These are phyloP conservation scores for Ormyrus nitidulus DNA, from an alignment of 2,888 invertebrate genomes.

Conservation along the genomic window DNA sequence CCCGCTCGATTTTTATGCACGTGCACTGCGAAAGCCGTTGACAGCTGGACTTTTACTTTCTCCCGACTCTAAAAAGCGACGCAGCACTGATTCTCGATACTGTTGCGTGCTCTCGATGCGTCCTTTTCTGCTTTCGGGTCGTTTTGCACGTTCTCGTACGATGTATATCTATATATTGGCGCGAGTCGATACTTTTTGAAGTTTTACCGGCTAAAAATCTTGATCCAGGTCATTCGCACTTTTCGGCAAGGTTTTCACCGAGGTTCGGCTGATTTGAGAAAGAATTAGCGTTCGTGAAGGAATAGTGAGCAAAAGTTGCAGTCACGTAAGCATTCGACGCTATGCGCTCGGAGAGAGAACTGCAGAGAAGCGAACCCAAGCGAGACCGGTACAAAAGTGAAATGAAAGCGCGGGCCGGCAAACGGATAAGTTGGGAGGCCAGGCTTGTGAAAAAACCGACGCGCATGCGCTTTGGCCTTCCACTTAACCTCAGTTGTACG, in stretches of 20 bases:
- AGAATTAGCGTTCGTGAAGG: no score
- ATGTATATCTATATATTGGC: no score
- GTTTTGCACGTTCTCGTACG: not conserved
- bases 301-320: no score
- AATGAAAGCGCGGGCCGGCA: slow-evolving; percentile 22
- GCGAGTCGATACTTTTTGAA: no score
- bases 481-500: not conserved
- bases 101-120: not conserved
- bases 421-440: not conserved
- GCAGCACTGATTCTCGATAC: not conserved
- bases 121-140: not conserved
- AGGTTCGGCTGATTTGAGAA: no score
- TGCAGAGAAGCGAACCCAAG: not conserved
- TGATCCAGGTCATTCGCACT: no score
- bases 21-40: not conserved
- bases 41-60: not conserved
- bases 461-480: not conserved
- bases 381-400: slow-evolving; percentile 47
- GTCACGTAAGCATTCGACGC: no score
- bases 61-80: not conserved
- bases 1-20: not conserved
- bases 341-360: no score
- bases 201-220: no score
- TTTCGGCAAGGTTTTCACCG: no score
- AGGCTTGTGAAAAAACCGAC: not conserved